These are phyloP conservation scores for Ectemnius cavifrons DNA, from an alignment of 2,888 invertebrate species.

Conservation along the genomic window DNA sequence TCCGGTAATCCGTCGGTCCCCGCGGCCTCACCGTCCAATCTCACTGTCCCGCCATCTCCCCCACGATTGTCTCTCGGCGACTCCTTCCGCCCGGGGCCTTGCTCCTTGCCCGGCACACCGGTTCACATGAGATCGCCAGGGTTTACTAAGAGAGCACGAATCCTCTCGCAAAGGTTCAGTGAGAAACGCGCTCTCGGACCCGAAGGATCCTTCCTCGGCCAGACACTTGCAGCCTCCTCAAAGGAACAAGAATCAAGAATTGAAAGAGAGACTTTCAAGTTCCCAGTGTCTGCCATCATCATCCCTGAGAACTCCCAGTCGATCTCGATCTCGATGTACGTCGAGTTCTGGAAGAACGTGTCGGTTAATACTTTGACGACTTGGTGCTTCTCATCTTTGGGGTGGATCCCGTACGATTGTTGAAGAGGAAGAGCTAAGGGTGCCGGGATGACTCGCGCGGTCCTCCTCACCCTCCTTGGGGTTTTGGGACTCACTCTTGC, in stretches of 20 bases:
- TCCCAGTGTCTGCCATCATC: neutral
- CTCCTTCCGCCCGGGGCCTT: constrained; percentile 2
- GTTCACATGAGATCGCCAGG: constrained; percentile 59
- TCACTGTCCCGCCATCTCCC: constrained; percentile 48
- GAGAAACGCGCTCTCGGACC: constrained; percentile 72
- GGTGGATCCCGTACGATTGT: constrained; percentile 2
- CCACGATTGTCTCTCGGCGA: constrained; percentile 36
- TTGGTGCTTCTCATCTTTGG: constrained; percentile 12
- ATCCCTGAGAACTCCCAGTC: constrained; percentile 26
- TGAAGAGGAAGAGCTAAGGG: neutral
- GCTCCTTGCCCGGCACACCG: constrained; percentile 1
- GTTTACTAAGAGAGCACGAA: constrained; percentile 73
- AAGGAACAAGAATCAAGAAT: constrained; percentile 5
- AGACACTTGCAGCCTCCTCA: constrained; percentile 43
- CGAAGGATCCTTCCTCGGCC: constrained; percentile 64
- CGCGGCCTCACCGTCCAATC: constrained; percentile 41
- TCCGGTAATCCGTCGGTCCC: constrained; percentile 54
- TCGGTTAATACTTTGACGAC: constrained; percentile 14
- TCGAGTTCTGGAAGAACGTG: constrained; percentile 28
- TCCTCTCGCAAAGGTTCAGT: constrained; percentile 72
- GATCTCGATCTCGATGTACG: constrained; percentile 41
- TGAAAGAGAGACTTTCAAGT: neutral
- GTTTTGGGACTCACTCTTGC: constrained; percentile 59
- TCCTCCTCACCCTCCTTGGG: constrained; percentile 62
- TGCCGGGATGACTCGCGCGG: constrained; percentile 55